phyloP scores from a whole-genome alignment of 2,797 vertebrate genomes.

The Hippopotamyrus pictus region DNA sequence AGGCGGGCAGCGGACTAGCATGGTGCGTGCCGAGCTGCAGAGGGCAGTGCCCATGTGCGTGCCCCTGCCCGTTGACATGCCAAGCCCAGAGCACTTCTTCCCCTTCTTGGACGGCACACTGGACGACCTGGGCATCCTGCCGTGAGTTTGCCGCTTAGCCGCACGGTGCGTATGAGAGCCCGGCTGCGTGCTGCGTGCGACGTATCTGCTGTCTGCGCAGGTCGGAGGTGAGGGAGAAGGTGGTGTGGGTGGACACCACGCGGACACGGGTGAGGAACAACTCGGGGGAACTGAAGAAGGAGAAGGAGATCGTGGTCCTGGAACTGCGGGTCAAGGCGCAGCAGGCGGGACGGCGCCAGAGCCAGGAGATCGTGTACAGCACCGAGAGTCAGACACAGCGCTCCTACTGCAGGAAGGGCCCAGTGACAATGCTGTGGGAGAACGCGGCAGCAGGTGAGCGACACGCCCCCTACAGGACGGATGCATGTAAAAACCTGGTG shows the following conservation, averaged over 20 bases:
- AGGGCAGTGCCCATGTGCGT: conserved; percentile 59
- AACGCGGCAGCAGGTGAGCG: conserved; percentile 43
- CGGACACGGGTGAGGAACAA: conserved; percentile 61
- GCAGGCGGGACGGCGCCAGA: conserved; percentile 53
- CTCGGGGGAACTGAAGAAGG: conserved; percentile 62
- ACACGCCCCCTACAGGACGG: conserved; percentile 21
- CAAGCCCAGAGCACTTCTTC: conserved; percentile 51
- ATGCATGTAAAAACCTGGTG: background rate
- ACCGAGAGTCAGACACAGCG: conserved; percentile 55
- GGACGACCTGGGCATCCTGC: conserved; percentile 62
- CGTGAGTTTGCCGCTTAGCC: conserved; percentile 49
- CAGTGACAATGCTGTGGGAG: conserved; percentile 61
- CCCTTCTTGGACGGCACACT: conserved; percentile 64
- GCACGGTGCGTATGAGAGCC: background rate
- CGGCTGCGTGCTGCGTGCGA: background rate
- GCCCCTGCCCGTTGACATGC: conserved; percentile 55
- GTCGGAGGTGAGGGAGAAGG: conserved; percentile 63
- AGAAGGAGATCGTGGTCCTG: conserved; percentile 62
- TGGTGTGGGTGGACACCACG: conserved; percentile 66
- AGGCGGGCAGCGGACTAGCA: background rate
- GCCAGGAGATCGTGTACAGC: conserved; percentile 67
- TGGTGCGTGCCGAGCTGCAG: conserved; percentile 45
- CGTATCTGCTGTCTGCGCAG: conserved; percentile 36
- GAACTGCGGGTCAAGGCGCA: conserved; percentile 67
- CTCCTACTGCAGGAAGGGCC: conserved; percentile 57